Base-by-base conservation (phyloP, 92 coral and sea anemone species). In the Porites cylindrica region DNA sequence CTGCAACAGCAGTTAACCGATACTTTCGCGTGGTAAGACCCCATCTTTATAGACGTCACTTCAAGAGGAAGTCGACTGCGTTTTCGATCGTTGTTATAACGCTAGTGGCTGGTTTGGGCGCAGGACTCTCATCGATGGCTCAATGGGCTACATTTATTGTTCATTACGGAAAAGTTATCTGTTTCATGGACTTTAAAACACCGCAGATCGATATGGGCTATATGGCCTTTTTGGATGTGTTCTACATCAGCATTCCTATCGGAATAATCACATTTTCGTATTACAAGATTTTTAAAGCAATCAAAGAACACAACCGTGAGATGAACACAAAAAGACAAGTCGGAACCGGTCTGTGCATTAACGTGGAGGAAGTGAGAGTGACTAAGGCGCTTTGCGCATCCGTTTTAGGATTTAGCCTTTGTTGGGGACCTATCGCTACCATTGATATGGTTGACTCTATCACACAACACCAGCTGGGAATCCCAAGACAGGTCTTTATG, bases 1-100 rank as follows among this genome's bases (percentile, higher is more conserved):
- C 96, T 3, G 98, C 98, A 21, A 93, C 95, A 76, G 98, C 98
- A 18, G 68, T 91, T 2, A 93, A 95, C 72, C 94, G 98, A 7
- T 95, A 91, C 63, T 95, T 91, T 47, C 92, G 90, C 29, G 96
- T 95, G 66, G 98, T 93, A 10, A 91, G 80, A 63, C 94, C 98
- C n/a, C 72, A 52, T 51, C 53, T 78, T 14, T 95, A 93, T 80
- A 89, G 94, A 4, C 90, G 81, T 38, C 81, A 72, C 77, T 93
- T 95, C 74, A 93, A 90, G 26, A 75, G 64, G 18, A 93, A 77
- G 70, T 86, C 82, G 3, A 88, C 92, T 1, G 29, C 64, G 26
- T 58, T 82, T 32, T 88, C 96, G 0, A 78, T 91, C 29, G 68
- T 84, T 11, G 63, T 86, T 19, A 83, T 93, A 0, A 76, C 91